Conservation (phyloP, 2,888 invertebrate species). For the Proisotoma minuta region DNA sequence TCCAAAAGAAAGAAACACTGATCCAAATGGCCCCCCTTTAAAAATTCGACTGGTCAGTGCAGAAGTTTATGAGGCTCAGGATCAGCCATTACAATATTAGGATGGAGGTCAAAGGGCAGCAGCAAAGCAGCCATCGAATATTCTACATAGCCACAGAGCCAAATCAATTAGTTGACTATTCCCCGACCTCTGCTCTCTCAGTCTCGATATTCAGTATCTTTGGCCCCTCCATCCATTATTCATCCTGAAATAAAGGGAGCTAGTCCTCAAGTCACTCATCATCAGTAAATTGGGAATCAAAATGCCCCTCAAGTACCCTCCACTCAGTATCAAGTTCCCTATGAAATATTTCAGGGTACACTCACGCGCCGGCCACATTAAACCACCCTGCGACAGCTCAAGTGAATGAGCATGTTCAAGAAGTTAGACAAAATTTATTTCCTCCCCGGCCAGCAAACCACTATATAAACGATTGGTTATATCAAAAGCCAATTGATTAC, state of each 20-base stretch:
- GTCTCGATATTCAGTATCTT: too few relatives aligned
- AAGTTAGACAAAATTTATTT: slow-evolving; percentile 23
- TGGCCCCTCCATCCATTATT: not conserved
- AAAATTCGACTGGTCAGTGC: slow-evolving; percentile 39
- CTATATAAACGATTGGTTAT: too few relatives aligned
- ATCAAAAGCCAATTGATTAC: too few relatives aligned
- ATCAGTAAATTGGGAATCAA: not conserved
- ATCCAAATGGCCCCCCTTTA: slow-evolving; percentile 28
- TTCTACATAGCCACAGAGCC: slow-evolving; percentile 38
- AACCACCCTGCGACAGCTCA: slow-evolving; percentile 10
- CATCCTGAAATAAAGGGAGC: not conserved
- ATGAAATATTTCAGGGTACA: not conserved
- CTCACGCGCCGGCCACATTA: slow-evolving; percentile 11
- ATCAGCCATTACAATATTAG: not conserved
- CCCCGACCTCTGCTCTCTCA: not conserved
- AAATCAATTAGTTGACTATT: slow-evolving; percentile 31
- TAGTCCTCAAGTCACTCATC: not conserved
- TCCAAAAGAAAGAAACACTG: slow-evolving; percentile 30
- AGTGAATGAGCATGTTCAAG: slow-evolving; percentile 13
- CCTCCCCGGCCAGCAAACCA: too few relatives aligned
- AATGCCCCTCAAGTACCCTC: not conserved
- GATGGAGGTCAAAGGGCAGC: too few relatives aligned
- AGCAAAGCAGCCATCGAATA: slow-evolving; percentile 30
- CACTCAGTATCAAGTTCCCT: not conserved
- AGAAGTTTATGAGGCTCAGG: slow-evolving; percentile 39